These are phyloP conservation scores for Cryptocephalus primarius DNA, from an alignment of 2,888 invertebrate species.

Conservation along the genomic window DNA sequence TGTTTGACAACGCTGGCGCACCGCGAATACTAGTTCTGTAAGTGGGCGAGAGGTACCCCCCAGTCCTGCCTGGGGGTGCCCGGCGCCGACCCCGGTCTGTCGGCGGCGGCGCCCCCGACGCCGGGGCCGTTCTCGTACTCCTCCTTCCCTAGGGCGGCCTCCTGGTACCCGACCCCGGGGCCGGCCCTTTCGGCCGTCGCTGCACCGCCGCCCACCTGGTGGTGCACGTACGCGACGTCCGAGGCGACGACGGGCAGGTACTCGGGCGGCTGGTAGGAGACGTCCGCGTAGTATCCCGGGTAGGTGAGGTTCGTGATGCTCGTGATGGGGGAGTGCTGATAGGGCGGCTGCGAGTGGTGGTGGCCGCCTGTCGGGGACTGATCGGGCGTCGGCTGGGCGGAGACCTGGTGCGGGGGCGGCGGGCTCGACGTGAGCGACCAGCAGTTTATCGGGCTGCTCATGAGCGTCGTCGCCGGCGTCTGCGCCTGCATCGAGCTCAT, in stretches of 20 bases:
- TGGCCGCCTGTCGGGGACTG: constrained; percentile 31
- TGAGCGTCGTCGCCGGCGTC: constrained; percentile 27
- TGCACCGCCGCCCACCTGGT: constrained; percentile 14
- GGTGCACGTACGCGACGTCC: constrained; percentile 24
- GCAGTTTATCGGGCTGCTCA: constrained; percentile 34
- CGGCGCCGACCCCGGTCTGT: constrained; percentile 23
- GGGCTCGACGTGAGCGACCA: constrained; percentile 37
- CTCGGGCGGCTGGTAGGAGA: constrained; percentile 33
- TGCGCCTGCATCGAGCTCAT: constrained; percentile 29
- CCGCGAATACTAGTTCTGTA: constrained; percentile 13
- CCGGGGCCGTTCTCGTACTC: constrained; percentile 19
- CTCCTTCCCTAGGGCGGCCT: constrained; percentile 23
- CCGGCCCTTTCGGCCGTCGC: constrained; percentile 19
- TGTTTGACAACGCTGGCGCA: too few relatives aligned
- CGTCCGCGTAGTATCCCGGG: constrained; percentile 32
- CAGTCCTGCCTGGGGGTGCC: constrained; percentile 28
- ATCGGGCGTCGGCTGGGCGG: constrained; percentile 30
- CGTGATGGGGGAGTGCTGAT: constrained; percentile 30
- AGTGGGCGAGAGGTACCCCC: constrained; percentile 27
- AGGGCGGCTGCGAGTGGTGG: constrained; percentile 13
- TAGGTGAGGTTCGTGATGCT: constrained; percentile 33
- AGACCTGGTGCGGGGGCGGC: constrained; percentile 33
- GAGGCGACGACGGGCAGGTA: constrained; percentile 29
- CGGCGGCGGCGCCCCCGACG: constrained; percentile 13
- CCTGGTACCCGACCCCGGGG: constrained; percentile 24